phyloP scores from a whole-genome alignment of 2,113 vertebrate genomes.

The Pollimyrus isidori region DNA sequence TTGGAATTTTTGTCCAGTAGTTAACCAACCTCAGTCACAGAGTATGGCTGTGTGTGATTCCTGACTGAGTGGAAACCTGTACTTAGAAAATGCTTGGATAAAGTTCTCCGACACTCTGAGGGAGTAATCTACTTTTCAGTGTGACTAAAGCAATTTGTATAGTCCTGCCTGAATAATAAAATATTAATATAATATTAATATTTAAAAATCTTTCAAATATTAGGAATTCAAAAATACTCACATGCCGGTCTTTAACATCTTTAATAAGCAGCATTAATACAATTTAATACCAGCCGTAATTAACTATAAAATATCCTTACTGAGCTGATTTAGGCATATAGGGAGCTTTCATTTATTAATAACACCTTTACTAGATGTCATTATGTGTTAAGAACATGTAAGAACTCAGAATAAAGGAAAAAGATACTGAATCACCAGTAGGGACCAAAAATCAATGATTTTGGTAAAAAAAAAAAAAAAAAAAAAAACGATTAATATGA shows the following conservation, averaged over 20 bases:
- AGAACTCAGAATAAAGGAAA: background rate
- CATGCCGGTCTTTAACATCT: background rate
- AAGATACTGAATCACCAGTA: background rate
- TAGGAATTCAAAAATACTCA: background rate
- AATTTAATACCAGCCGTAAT: background rate
- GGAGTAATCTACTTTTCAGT: background rate
- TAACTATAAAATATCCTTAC: background rate
- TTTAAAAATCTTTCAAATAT: background rate
- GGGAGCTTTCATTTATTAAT: background rate
- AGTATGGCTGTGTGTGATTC: background rate
- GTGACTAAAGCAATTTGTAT: background rate
- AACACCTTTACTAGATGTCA: background rate
- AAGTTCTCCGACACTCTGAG: background rate
- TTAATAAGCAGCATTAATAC: background rate
- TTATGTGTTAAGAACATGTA: background rate
- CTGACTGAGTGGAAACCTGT: background rate
- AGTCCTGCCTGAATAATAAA: background rate
- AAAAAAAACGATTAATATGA: too few relatives aligned
- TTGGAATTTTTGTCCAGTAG: background rate
- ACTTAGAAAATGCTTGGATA: background rate
- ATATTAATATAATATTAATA: background rate
- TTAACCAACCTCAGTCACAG: background rate
- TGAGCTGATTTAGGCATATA: background rate
- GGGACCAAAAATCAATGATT: background rate
- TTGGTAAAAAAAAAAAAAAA: too few relatives aligned